phyloP scores from a whole-genome alignment of 2,888 invertebrate genomes.

The Neuroscelio doddi region DNA sequence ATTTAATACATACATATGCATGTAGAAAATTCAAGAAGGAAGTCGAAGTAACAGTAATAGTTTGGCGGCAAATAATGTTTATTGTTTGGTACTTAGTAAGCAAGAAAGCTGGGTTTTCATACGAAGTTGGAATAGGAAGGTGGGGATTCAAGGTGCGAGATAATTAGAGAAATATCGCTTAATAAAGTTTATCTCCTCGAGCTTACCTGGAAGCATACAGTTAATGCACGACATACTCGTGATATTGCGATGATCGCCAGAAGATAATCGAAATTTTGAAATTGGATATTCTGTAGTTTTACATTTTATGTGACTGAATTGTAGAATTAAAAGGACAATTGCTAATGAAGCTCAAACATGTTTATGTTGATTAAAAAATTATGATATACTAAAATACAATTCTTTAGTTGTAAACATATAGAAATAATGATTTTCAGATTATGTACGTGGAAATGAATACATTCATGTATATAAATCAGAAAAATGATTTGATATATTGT shows the following conservation, averaged over 20 bases:
- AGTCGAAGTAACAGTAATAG: slow-evolving; percentile 18
- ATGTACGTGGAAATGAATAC: no score
- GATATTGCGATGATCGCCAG: slow-evolving; percentile 27
- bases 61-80: slow-evolving; percentile 56
- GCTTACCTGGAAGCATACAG: slow-evolving; percentile 38
- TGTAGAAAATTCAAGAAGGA: slow-evolving; percentile 16
- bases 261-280: slow-evolving; percentile 64
- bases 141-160: slow-evolving; percentile 50
- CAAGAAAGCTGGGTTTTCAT: slow-evolving; percentile 25
- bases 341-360: slow-evolving; percentile 9
- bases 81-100: slow-evolving; percentile 52
- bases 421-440: no score
- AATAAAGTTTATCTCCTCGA: slow-evolving; percentile 63
- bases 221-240: slow-evolving; percentile 30
- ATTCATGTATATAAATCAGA: no score
- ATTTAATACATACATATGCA: slow-evolving; percentile 26
- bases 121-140: slow-evolving; percentile 1
- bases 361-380: slow-evolving; percentile 6
- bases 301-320: neutral
- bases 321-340: slow-evolving; percentile 16
- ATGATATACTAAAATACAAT: no score
- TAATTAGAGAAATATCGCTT: slow-evolving; percentile 71
- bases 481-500: no score
- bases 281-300: slow-evolving; percentile 46
- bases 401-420: no score